phyloP scores from a whole-genome alignment of 2,113 vertebrate species.

The Scolopax mira region DNA sequence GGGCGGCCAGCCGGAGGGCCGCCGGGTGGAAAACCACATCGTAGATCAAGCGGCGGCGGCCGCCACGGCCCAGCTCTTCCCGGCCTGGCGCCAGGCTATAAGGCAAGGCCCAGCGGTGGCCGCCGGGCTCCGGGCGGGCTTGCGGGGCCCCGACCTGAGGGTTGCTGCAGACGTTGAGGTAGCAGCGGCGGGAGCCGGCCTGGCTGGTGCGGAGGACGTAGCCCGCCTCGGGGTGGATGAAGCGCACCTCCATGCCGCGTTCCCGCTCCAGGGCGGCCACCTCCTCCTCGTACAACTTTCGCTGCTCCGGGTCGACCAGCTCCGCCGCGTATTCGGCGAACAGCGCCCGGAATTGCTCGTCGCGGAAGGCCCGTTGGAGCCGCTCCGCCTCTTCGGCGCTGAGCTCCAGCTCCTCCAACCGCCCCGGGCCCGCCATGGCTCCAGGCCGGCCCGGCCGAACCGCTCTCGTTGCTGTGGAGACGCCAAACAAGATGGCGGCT shows the following conservation, averaged over 20 bases:
- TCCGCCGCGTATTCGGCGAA: constrained; percentile 84
- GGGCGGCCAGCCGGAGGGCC: constrained; percentile 78
- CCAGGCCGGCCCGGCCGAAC: not conserved
- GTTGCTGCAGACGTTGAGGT: constrained; percentile 87
- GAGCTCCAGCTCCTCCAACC: constrained; percentile 80
- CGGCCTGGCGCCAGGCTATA: constrained; percentile 83
- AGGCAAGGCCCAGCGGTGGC: constrained; percentile 81
- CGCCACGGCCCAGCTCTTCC: constrained; percentile 68
- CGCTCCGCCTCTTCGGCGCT: constrained; percentile 80
- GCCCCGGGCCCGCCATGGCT: constrained; percentile 34
- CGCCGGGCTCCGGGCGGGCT: constrained; percentile 5
- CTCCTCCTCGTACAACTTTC: constrained; percentile 83
- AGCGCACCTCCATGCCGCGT: constrained; percentile 81
- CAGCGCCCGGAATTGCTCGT: constrained; percentile 81
- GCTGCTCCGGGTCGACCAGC: constrained; percentile 82
- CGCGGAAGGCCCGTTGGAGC: constrained; percentile 80
- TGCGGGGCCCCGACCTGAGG: constrained; percentile 72
- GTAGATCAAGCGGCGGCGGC: constrained; percentile 76
- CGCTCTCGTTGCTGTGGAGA: not conserved
- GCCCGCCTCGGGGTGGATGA: constrained; percentile 85
- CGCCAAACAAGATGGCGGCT: not conserved
- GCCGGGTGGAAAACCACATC: constrained; percentile 90
- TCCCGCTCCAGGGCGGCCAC: constrained; percentile 84
- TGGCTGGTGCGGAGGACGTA: constrained; percentile 83
- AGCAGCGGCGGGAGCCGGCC: constrained; percentile 79